Evolutionary conservation across 1,140 invertebrate genomes (phyloP).

Genomic region (Eupeodes corollae): DNA sequence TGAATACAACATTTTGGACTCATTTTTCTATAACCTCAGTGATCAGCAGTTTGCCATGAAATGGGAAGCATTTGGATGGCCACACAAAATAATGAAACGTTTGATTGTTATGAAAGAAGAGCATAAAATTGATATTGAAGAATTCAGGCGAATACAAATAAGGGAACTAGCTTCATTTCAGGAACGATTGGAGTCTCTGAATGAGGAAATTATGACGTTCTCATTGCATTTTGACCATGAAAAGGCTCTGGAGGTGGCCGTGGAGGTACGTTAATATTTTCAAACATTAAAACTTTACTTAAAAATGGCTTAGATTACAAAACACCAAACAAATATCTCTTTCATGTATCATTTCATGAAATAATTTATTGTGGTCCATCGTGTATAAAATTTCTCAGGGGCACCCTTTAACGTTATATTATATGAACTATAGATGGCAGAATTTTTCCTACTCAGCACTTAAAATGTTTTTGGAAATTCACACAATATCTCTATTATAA

Average conservation of each 20-base stretch:
- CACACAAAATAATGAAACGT: slow-evolving; percentile 24
- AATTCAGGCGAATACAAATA: slow-evolving; percentile 22
- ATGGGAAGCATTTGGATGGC: slow-evolving; percentile 33
- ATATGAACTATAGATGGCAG: too few species aligned
- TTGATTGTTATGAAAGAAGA: slow-evolving; percentile 24
- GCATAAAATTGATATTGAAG: slow-evolving; percentile 31
- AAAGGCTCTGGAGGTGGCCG: slow-evolving; percentile 24
- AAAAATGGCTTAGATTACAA: too few species aligned
- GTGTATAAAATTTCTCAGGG: too few species aligned
- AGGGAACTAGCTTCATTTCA: slow-evolving; percentile 27
- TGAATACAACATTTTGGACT: slow-evolving; percentile 31
- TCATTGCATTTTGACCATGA: slow-evolving; percentile 24
- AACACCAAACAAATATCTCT: too few species aligned
- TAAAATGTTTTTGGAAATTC: too few species aligned
- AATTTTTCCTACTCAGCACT: too few species aligned
- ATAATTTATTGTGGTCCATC: too few species aligned
- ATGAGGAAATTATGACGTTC: slow-evolving; percentile 31
- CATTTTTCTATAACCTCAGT: slow-evolving; percentile 30
- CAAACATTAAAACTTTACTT: background rate
- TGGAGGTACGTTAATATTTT: slow-evolving; percentile 14
- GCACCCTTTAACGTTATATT: too few species aligned
- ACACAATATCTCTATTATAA: too few species aligned
- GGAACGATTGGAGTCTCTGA: slow-evolving; percentile 28
- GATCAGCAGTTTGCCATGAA: slow-evolving; percentile 33
- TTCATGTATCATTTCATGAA: too few species aligned